These are phyloP conservation scores for Seriola rivoliana DNA, from an alignment of 2,113 vertebrate genomes.

Conservation along the genomic window DNA sequence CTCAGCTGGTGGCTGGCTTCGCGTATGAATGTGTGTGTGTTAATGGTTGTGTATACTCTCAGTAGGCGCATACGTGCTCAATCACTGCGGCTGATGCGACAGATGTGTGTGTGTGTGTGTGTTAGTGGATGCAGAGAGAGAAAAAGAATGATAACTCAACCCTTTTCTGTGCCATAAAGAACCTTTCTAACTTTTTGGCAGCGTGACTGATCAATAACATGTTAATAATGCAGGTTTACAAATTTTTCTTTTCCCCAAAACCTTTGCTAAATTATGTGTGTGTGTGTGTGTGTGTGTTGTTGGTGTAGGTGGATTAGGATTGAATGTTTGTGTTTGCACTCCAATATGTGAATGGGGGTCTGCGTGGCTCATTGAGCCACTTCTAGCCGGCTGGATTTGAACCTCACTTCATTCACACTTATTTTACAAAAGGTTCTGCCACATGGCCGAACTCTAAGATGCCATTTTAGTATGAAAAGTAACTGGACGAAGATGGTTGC, in stretches of 20 bases:
- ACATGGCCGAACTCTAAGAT: too few relatives aligned
- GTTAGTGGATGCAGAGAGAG: neutral
- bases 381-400: neutral
- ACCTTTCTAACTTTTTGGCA: slow-evolving; percentile 3
- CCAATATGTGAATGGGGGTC: neutral
- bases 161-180: neutral
- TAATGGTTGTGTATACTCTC: slow-evolving; percentile 19
- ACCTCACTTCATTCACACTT: neutral
- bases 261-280: neutral
- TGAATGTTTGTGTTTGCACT: neutral
- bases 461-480: too few relatives aligned
- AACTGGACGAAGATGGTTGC: too few relatives aligned
- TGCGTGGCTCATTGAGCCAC: neutral
- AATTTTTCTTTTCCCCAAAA: neutral
- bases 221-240: neutral
- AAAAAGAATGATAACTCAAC: neutral
- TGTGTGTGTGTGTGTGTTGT: neutral
- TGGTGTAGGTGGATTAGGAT: neutral
- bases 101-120: slow-evolving; percentile 35
- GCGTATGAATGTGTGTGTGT: slow-evolving; percentile 22
- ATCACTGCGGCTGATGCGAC: slow-evolving; percentile 49
- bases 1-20: slow-evolving; percentile 66
- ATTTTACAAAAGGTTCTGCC: too few relatives aligned
- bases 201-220: neutral
- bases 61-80: slow-evolving; percentile 39